Evolutionary conservation across 2,888 invertebrate genomes (phyloP), one percentile per base, ranked within the genome.

Genomic region (Apotomis turbidana): DNA sequence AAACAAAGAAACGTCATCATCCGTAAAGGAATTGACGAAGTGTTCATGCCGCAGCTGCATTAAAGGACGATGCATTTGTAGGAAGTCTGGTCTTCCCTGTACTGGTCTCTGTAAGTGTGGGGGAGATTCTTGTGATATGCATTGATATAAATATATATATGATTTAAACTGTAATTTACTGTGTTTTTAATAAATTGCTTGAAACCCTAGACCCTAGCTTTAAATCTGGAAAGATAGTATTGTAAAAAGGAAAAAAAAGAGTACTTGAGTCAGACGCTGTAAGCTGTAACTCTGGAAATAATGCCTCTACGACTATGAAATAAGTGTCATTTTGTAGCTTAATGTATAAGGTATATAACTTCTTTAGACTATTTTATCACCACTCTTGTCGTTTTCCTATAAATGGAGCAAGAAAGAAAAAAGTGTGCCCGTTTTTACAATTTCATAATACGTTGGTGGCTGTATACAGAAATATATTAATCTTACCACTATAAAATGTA

Each of bases 371-470:
- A 64, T 64, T 64, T 64, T 64, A 55, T 64, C 64, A 64, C 62
- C 55, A 57, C 67, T 67, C 67, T 67, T 67, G 67, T 67, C 67
- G 57, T 57, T 58, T 67, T 57, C 67, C 67, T 67, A 57, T 67
- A 67, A 67, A 66, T 66, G 55, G 10, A 46, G 67, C 57, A 67
- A 67, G 67, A 59, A 68, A 60, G 44, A 60, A 68, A 59, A 68
- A 68, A 68, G 60, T 68, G 51, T 69, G 52, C 69, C 44, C 61
- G 69, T 61, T 69, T 69, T 69, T 69, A 69, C 54, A 69, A 69
- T 69, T 69, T 54, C 54, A 69, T 69, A 69, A 69, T 69, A 69
- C 54, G 54, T 69, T 69, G 60, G n/a, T n/a, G n/a, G n/a, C n/a
- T n/a, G n/a, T n/a, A n/a, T n/a, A n/a, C n/a, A n/a, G n/a, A n/a